Base-by-base conservation (phyloP, 2,113 vertebrate genomes). In the Perca fluviatilis region DNA sequence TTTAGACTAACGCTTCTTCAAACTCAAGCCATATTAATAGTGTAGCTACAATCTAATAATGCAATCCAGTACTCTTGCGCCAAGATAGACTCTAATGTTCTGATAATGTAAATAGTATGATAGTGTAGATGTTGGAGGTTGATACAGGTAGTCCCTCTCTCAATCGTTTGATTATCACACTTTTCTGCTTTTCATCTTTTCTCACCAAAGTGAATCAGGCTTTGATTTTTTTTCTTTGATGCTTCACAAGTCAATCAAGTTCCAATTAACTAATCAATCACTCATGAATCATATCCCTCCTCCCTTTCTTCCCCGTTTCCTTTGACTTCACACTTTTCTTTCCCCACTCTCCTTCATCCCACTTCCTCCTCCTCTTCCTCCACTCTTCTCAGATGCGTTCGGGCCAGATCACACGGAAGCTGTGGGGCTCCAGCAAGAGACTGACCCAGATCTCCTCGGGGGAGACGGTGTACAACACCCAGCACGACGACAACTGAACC, bases 361-460 rank as follows among this genome's bases (percentile, higher is more conserved):
- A 84, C 54, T 60, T 23, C 74, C 79, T 90, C 94, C 84, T 89
- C 81, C 46, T 71, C 79, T 49, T 69, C 94, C 82, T 95, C 94
- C 95, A 74, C 91, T 93, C 92, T 90, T 91, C 96, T 96, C 96
- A 99, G 98, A 98, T 97, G 95, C 97, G 97, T 81, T 96, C 96
- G 72, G 96, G 97, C 91, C 98, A 99, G 95, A 97, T 99, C 92
- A 97, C 97, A 49, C 95, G 98, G 95, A 99, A 99, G 93, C 95
- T 99, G 82, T 99, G 98, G 98, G 98, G 98, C 90, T 97, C 98
- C 93, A 98, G 96, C 95, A 99, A 97, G 93, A 95, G 96, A 51
- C 93, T 97, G 94, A 99, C 95, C 91, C 97, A 98, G 95, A 97
- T 99, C 91, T 99, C 98, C 79, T 96, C 98, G 80, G 98, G 97